A percentile compares a stretch with the other conserved stretches of the same genome.
Conservation (phyloP, 2,888 invertebrate genomes). For the Ormyrus thymus region DNA sequence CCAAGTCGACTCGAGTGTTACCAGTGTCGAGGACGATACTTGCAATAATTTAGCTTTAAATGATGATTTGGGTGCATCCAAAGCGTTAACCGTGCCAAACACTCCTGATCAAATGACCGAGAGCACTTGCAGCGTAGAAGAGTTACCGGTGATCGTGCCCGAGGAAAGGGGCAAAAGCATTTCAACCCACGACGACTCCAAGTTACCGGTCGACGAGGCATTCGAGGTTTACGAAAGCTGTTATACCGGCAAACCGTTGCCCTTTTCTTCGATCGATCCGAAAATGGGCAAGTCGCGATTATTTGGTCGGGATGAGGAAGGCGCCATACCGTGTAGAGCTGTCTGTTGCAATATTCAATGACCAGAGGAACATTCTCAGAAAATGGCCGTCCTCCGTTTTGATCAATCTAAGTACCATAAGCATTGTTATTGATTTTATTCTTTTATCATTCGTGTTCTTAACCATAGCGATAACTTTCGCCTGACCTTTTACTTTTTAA, state of each 20-base stretch:
- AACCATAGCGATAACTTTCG: not conserved
- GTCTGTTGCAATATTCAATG: constrained; percentile 72
- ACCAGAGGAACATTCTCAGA: constrained; percentile 48
- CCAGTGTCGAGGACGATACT: constrained; percentile 59
- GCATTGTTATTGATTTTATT: constrained; percentile 36
- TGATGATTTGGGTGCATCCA: constrained; percentile 29
- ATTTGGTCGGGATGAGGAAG: constrained; percentile 53
- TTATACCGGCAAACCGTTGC: constrained; percentile 59
- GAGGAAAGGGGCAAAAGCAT: constrained; percentile 44
- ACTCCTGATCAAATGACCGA: constrained; percentile 62
- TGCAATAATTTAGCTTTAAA: constrained; percentile 46
- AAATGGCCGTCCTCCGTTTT: constrained; percentile 46
- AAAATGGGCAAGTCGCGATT: constrained; percentile 56
- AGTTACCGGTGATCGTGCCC: constrained; percentile 62
- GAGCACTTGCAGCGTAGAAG: constrained; percentile 62
- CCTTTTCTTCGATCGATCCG: constrained; percentile 57
- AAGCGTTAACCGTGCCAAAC: constrained; percentile 59
- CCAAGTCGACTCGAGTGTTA: constrained; percentile 64
- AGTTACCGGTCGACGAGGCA: constrained; percentile 69
- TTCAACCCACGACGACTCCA: constrained; percentile 30
- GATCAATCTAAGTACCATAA: constrained; percentile 35
- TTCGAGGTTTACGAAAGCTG: constrained; percentile 72
- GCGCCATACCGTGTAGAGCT: constrained; percentile 67
- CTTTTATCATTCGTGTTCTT: not conserved
- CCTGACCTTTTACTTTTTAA: not conserved